phyloP scores from a whole-genome alignment of 2,888 invertebrate genomes.

The Machimus atricapillus region DNA sequence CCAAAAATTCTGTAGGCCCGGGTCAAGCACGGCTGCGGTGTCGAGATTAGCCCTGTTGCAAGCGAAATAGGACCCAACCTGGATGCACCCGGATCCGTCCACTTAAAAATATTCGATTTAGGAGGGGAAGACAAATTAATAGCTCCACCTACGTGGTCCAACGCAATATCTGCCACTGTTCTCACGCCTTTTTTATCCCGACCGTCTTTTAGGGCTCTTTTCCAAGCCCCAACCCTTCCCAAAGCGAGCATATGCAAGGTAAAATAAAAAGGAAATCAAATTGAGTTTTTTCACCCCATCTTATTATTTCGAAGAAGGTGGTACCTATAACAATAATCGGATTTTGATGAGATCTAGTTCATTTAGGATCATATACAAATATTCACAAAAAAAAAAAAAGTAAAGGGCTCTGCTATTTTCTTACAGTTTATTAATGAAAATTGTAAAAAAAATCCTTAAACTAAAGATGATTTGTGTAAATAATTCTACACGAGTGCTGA shows the following conservation, averaged over 20 bases:
- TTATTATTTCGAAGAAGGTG: no score
- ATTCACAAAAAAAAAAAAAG: no score
- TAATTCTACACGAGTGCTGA: no score
- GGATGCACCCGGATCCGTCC: not conserved
- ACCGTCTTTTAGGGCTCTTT: not conserved
- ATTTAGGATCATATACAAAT: no score
- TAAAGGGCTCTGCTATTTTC: no score
- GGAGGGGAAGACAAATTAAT: slow-evolving; percentile 8
- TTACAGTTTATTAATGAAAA: no score
- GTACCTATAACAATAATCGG: no score
- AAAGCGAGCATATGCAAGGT: not conserved
- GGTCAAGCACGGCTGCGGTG: not conserved
- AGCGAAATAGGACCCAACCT: not conserved
- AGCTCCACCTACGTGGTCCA: slow-evolving; percentile 16
- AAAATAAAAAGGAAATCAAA: slow-evolving; percentile 26
- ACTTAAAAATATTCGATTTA: slow-evolving; percentile 9
- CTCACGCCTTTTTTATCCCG: not conserved
- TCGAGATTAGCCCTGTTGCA: not conserved
- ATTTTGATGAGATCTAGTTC: no score
- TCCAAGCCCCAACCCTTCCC: not conserved
- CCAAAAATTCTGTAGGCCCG: not conserved
- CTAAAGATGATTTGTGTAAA: no score
- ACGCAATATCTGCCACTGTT: not conserved
- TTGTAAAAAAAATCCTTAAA: no score
- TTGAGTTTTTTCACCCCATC: not conserved